Evolutionary conservation across 2,113 vertebrate genomes (phyloP), one percentile per base, ranked within the genome.

Genomic region (Neoarius graeffei): DNA sequence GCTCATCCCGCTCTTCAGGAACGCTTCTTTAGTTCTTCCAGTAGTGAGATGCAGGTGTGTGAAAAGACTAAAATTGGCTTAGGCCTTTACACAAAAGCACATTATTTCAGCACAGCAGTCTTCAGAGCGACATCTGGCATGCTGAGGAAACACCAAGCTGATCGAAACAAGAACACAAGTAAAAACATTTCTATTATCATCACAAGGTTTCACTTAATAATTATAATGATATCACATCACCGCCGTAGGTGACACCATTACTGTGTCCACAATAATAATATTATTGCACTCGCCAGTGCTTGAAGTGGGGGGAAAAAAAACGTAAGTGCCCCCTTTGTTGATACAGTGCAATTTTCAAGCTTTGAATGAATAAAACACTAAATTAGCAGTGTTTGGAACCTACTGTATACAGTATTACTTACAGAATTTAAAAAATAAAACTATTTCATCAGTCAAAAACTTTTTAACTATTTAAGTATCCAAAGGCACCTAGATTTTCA

Each of bases 1-100:
- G 74, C 3, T 76, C 81, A 67, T 88, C 15, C 25, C 15, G 42
- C 82, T 88, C 62, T 88, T 85, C 74, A 88, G 83, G 82, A 88
- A 88, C 52, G 25, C 23, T 13, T 56, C 50, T 77, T n/a, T n/a
- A n/a, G n/a, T n/a, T 57, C 50, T 80, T n/a, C 66, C 73, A 57
- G 64, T 23, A 57, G 76, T 19, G 9, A 25, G 17, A 76, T 1
- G n/a, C 66, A 83, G 86, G 42, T 76, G 86, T 83, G 56, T 30
- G 25, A 64, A 30, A 74, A 35, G 20, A 5, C 17, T n/a, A n/a
- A 76, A 73, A 30, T 1, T 25, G 25, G 35, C 9, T 30, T 27
- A 86, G 56, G 48, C 10, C 6, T 19, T 50, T 52, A 83, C 48
- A 67, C 82, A 52, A 83, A 66, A 48, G 20, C 62, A 50, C 5